Evolutionary conservation across 2,888 invertebrate genomes (phyloP), one percentile per base, ranked within the genome.

Genomic region (Hedychridium roseum): DNA sequence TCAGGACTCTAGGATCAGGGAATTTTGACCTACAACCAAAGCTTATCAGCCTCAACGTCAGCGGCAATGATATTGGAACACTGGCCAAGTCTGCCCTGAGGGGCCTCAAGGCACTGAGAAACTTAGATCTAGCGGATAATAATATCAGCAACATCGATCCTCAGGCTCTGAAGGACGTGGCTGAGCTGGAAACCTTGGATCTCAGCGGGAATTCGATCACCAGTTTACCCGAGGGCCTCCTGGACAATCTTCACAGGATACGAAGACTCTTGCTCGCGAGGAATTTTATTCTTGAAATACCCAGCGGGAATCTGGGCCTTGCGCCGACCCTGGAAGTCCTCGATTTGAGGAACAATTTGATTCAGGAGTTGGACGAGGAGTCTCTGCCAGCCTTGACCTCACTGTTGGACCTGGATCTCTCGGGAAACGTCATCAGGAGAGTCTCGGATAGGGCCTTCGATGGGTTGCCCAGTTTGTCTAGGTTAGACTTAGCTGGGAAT

Each of bases 1-100:
- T 96, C 60, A 85, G 86, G 76, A 86, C 88, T 9, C 81, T 96
- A 67, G 94, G 92, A 68, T 87, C 88, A 66, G 87, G 88, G 67
- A 92, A 92, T 77, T 93, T 96, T 68, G 88, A 90, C 57, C 86
- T 86, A 56, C 91, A 92, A 70, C 84, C 83, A 48, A 87, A 87
- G 61, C 82, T 95, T 80, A 84, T 86, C 34, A 84, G 86, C 53
- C 81, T 95, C 20, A 90, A 93, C 77, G 81, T 93, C 52, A 91
- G 91, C 74, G 81, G 85, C 57, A 95, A 95, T 78, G 83, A 83
- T 51, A 84, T 92, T 28, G 86, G 86, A 67, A 83, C 83, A 42
- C 78, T 92, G 59, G 85, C 88, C 60, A 91, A 89, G 72, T 89
- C 90, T 63, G 87, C 90, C 7, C 87, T 92, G 70, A 85, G 87